phyloP scores from a whole-genome alignment of 2,888 invertebrate genomes.

The Trachelus stipa region DNA sequence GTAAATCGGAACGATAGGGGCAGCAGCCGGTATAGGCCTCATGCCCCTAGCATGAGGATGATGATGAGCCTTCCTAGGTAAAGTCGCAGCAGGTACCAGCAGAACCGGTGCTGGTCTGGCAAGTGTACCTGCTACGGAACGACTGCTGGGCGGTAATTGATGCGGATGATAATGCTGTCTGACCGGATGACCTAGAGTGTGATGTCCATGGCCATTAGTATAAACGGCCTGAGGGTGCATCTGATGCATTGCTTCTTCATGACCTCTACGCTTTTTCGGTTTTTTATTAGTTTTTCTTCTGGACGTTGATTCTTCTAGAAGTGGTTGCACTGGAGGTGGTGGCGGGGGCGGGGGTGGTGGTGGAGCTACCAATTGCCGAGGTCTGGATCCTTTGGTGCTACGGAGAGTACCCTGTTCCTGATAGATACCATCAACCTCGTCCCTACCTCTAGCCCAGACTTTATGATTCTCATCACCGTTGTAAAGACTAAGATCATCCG shows the following conservation, averaged over 20 bases:
- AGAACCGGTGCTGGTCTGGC: conserved; percentile 63
- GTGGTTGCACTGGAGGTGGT: conserved; percentile 63
- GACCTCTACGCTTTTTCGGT: conserved; percentile 53
- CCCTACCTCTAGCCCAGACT: conserved; percentile 87
- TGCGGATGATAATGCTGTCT: conserved; percentile 57
- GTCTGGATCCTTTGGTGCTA: conserved; percentile 72
- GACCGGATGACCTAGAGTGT: conserved; percentile 61
- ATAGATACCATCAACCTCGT: conserved; percentile 77
- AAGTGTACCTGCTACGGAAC: conserved; percentile 59
- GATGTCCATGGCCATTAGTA: conserved; percentile 62
- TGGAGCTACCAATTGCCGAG: conserved; percentile 88
- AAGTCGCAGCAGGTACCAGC: conserved; percentile 71
- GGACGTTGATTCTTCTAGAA: conserved; percentile 55
- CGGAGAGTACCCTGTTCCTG: conserved; percentile 74
- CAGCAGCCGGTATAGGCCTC: conserved; percentile 64
- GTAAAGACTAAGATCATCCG: conserved; percentile 85
- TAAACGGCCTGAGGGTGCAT: conserved; percentile 62
- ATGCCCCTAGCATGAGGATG: conserved; percentile 56
- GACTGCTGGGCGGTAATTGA: conserved; percentile 53
- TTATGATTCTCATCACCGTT: conserved; percentile 95
- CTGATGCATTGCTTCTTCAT: conserved; percentile 59
- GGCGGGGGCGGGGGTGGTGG: conserved; percentile 73
- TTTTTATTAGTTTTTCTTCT: conserved; percentile 58
- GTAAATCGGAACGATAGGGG: conserved; percentile 69
- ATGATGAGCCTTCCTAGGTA: conserved; percentile 63